phyloP scores from a whole-genome alignment of 2,113 vertebrate genomes.

The Oncorhynchus kisutch region DNA sequence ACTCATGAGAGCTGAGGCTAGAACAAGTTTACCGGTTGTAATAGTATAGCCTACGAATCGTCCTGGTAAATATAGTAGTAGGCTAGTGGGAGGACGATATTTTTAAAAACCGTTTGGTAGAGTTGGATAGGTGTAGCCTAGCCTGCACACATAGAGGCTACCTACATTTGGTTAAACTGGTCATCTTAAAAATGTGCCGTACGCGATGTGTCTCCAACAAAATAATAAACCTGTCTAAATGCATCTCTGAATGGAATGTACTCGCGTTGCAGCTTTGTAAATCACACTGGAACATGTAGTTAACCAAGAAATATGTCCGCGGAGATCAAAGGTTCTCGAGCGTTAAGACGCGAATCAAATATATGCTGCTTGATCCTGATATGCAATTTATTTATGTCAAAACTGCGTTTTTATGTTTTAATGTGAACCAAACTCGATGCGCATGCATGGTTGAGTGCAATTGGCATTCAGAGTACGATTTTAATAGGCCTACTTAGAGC shows the following conservation, averaged over 20 bases:
- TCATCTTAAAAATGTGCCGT: slow-evolving; percentile 48
- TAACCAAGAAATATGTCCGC: slow-evolving; percentile 37
- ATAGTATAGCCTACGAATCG: slow-evolving; percentile 23
- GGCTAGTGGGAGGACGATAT: neutral
- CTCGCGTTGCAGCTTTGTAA: slow-evolving; percentile 20
- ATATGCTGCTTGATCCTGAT: neutral
- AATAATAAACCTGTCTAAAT: slow-evolving; percentile 67
- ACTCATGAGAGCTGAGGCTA: slow-evolving; percentile 64
- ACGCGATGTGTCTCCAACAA: slow-evolving; percentile 62
- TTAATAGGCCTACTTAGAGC: neutral
- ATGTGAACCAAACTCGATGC: neutral
- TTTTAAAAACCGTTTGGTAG: neutral
- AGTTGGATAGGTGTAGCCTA: neutral
- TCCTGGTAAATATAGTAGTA: slow-evolving; percentile 53
- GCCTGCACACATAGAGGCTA: slow-evolving; percentile 11
- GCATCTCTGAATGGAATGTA: slow-evolving; percentile 39
- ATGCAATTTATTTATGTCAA: neutral
- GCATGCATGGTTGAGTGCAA: neutral
- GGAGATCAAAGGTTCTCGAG: neutral
- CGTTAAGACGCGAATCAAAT: neutral
- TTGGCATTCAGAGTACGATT: neutral
- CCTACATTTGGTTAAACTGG: slow-evolving; percentile 49
- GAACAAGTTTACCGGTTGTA: slow-evolving; percentile 60
- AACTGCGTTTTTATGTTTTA: neutral
- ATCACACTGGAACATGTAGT: slow-evolving; percentile 23